Percentiles rank a stretch among this genome's conserved stretches.
Evolutionary conservation across 1,140 invertebrate genomes (phyloP).

Genomic region (Marisa cornuarietis): DNA sequence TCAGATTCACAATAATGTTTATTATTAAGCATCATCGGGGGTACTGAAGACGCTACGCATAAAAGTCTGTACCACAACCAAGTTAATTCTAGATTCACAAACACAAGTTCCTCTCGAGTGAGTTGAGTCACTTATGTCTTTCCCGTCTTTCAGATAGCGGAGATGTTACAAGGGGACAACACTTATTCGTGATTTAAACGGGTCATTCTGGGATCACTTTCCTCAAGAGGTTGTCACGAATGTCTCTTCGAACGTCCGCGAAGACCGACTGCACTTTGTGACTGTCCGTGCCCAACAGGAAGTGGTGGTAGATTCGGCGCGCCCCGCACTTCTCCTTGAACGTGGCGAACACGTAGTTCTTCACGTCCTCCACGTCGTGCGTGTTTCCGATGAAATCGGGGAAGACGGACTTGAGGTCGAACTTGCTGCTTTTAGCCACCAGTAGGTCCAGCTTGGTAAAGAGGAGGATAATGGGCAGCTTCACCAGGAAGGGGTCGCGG

Average conservation of each 20-base stretch:
- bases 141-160: too few relatives aligned
- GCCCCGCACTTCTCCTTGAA: not conserved
- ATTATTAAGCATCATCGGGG: too few relatives aligned
- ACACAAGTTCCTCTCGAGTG: too few relatives aligned
- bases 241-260: constrained; percentile 13
- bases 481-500: not conserved
- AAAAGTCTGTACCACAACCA: too few relatives aligned
- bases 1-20: too few relatives aligned
- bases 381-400: constrained; percentile 11
- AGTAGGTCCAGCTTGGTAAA: constrained; percentile 22
- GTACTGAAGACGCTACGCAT: too few relatives aligned
- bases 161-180: too few relatives aligned
- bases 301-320: constrained; percentile 14
- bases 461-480: constrained; percentile 16
- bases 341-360: not conserved
- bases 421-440: not conserved
- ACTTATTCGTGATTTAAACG: not conserved
- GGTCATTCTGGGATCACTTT: constrained; percentile 10
- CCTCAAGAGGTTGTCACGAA: constrained; percentile 16
- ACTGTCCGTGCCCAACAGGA: constrained; percentile 5
- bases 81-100: too few relatives aligned
- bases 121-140: too few relatives aligned
- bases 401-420: constrained; percentile 8
- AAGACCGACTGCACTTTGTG: constrained; percentile 6
- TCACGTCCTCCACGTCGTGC: constrained; percentile 12